phyloP scores from a whole-genome alignment of 2,888 invertebrate species.

The Oscheius myriophilus region DNA sequence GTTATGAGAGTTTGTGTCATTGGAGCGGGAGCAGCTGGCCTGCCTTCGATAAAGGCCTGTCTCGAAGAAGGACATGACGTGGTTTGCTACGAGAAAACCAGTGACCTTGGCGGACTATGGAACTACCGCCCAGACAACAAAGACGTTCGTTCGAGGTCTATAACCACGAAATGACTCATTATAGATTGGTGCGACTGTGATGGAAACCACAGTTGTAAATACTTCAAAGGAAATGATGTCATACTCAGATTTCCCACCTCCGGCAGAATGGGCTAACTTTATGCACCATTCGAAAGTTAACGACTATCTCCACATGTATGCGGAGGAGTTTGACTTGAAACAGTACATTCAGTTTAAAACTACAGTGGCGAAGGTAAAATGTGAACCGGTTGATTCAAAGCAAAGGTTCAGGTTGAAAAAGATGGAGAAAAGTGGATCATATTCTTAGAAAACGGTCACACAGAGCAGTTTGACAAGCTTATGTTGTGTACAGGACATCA shows the following conservation, averaged over 20 bases:
- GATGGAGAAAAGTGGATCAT: slow-evolving; percentile 53
- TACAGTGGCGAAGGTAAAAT: slow-evolving; percentile 59
- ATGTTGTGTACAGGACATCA: slow-evolving; percentile 75
- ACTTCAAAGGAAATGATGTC: slow-evolving; percentile 72
- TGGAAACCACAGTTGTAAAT: slow-evolving; percentile 72
- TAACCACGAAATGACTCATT: not conserved
- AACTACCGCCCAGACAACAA: slow-evolving; percentile 64
- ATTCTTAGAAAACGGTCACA: slow-evolving; percentile 42
- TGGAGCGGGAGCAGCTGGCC: slow-evolving; percentile 68
- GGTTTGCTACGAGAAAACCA: slow-evolving; percentile 65
- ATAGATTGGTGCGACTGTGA: slow-evolving; percentile 68
- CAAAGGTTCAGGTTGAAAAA: slow-evolving; percentile 35
- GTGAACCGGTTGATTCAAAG: not conserved
- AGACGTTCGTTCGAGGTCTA: slow-evolving; percentile 30
- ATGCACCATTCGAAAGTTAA: slow-evolving; percentile 65
- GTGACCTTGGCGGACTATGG: slow-evolving; percentile 68
- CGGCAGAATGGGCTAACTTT: slow-evolving; percentile 58
- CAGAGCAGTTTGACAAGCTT: slow-evolving; percentile 72
- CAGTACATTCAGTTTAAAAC: slow-evolving; percentile 66
- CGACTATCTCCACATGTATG: slow-evolving; percentile 65
- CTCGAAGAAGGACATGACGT: slow-evolving; percentile 65
- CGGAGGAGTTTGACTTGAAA: slow-evolving; percentile 57
- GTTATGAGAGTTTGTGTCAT: slow-evolving; percentile 64
- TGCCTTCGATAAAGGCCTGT: slow-evolving; percentile 67
- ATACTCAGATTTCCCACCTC: slow-evolving; percentile 70